Evolutionary conservation across 2,113 vertebrate species (phyloP), one percentile per base, ranked within the genome.

Genomic region (Lagopus muta): DNA sequence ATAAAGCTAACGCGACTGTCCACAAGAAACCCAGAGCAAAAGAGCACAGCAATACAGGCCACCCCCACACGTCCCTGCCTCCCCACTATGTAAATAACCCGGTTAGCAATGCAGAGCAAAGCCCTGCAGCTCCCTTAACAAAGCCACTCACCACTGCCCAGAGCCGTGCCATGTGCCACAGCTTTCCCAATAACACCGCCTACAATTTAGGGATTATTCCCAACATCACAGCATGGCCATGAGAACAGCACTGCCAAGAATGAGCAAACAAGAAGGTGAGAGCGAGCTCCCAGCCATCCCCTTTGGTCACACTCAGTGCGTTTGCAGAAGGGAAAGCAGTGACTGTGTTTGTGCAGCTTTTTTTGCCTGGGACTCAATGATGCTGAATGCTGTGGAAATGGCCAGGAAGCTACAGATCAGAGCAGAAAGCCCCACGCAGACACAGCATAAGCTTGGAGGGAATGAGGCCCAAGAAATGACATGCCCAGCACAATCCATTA

Each of bases 141-240:
- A 45, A 74, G 55, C 61, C 27, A 2, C n/a, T 20, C 34, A 11
- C 11, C 45, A 6, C 61, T 45, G 47, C 40, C 43, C 8, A 1
- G 8, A 38, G 43, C 65, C 4, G 11, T 9, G 43, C 61, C 5
- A 32, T 0, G 8, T 7, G n/a, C 43, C 38, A 17, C 10, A 0
- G 0, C 4, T 66, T n/a, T 27, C 57, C 58, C 40, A 62, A 0
- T n/a, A 13, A 52, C 61, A 3, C 45, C 22, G 45, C 74, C 57
- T 76, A 76, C 15, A 22, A 34, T 79, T 43, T n/a, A 27, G 2
- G 15, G 91, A n/a, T 77, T 57, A 62, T 82, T 87, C 74, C 47
- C 22, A 48, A 1, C 0, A 4, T 17, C 19, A 1, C 4, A 25
- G 48, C 36, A 30, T 28, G 3, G 69, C 6, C 15, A 43, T 5